Base-by-base conservation (phyloP, 1,140 invertebrate species). In the Anthonomus grandis region DNA sequence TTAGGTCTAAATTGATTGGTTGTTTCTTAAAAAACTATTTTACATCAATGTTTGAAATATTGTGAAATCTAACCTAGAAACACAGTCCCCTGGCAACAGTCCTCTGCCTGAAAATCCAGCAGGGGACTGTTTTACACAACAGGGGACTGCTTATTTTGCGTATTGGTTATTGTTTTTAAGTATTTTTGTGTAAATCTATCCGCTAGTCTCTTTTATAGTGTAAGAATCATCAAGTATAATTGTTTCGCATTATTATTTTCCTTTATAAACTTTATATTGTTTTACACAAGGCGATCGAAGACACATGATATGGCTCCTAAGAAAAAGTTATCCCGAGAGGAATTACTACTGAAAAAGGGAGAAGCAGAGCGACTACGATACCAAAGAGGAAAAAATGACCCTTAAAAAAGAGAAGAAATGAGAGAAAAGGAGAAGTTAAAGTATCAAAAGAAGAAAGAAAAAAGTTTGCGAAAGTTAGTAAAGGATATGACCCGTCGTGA, bases 331-430 rank as follows among this genome's bases (percentile, higher is more conserved):
- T n/a, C n/a, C n/a, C n/a, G n/a, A n/a, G n/a, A n/a, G n/a, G 48
- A 58, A 52, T 41, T 41, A 52, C 21, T 52, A 59, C 9, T 59
- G 45, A 63, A 65, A 19, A 67, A 27, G 22, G 51, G 56, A 60
- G 44, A 63, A 58, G 55, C 57, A 48, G 54, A 66, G 19, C 47
- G 60, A 59, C 21, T 64, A 59, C 36, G 55, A 39, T 66, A 66
- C 17, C 0, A 56, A 57, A 48, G 31, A 56, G 57, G 39, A 57
- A 63, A 61, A 65, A 66, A 66, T 60, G 56, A 66, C 54, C 57
- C 64, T n/a, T 19, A 56, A 59, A 63, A 66, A 38, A 64, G 51
- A 54, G 42, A 66, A 60, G 54, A 66, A 58, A 46, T 63, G 51
- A 66, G 50, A 59, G 62, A 63, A 48, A 66, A 64, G 34, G 48